Evolutionary conservation across 2,888 invertebrate genomes (phyloP).

Genomic region (Maniola hyperantus): DNA sequence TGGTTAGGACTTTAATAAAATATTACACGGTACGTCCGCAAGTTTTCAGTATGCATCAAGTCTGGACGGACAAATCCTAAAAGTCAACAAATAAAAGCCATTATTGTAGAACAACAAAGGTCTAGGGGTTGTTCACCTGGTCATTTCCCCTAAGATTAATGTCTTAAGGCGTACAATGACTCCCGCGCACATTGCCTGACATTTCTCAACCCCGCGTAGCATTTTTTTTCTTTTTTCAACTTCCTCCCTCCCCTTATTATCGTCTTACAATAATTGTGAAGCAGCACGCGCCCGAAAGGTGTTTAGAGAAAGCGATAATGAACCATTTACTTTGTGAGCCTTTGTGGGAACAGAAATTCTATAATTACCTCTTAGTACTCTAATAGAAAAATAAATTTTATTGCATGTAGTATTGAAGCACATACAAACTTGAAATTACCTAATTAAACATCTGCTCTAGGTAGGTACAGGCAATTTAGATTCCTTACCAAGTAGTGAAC

Average conservation of each 20-base stretch:
- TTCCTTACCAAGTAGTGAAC: not conserved
- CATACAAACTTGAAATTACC: slow-evolving; percentile 6
- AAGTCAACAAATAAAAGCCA: slow-evolving; percentile 39
- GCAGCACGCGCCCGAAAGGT: slow-evolving; percentile 75
- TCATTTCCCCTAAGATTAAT: slow-evolving; percentile 73
- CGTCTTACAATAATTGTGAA: slow-evolving; percentile 58
- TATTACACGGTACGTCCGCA: slow-evolving; percentile 32
- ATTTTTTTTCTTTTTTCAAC: slow-evolving; percentile 62
- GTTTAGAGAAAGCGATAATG: slow-evolving; percentile 75
- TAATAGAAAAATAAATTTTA: slow-evolving; percentile 19
- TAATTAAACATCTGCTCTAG: slow-evolving; percentile 19
- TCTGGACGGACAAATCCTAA: slow-evolving; percentile 31
- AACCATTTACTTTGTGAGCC: slow-evolving; percentile 51
- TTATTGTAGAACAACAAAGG: slow-evolving; percentile 46
- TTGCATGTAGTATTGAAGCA: not conserved
- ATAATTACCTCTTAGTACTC: slow-evolving; percentile 22
- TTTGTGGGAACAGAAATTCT: slow-evolving; percentile 40
- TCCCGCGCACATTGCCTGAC: slow-evolving; percentile 75
- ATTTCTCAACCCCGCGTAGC: slow-evolving; percentile 55
- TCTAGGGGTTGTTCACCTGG: slow-evolving; percentile 70
- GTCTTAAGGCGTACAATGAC: slow-evolving; percentile 70
- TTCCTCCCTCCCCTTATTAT: slow-evolving; percentile 71
- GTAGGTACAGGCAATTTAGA: not conserved
- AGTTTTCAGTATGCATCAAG: slow-evolving; percentile 24
- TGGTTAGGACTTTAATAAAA: slow-evolving; percentile 40